Evolutionary conservation across 2,113 vertebrate species (phyloP), one percentile per base, ranked within the genome.

Genomic region (Mustelus asterias): DNA sequence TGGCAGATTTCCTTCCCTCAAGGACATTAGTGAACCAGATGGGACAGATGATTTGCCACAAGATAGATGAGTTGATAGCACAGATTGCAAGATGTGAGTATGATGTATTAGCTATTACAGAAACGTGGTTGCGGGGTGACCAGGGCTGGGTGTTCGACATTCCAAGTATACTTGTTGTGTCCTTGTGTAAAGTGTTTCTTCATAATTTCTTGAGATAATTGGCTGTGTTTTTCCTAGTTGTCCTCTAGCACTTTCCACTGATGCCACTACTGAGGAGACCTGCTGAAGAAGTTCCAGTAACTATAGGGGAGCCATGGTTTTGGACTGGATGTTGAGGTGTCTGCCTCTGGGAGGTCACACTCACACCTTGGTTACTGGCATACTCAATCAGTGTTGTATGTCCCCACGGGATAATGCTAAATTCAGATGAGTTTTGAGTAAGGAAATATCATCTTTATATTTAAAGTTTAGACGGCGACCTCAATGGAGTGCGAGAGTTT

Each of bases 391-490:
- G 4, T 58, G 33, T 58, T 37, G 4, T 20, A 16, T 92, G 58
- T 20, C 20, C 16, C 24, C 33, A n/a, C 29, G 11, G 24, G 33
- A 80, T 80, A 13, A 3, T 80, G 33, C 33, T 11, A 83, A 83
- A 83, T 37, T 83, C 78, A 41, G n/a, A 98, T 98, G 98, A 98
- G 98, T 98, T 99, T 97, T 99, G 99, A 98, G 98, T 99, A 99
- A 99, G 99, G 99, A 99, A 99, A 98, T 98, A 98, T 99, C 98
- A 98, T 98, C 98, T 98, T 98, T 98, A 98, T 97, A 97, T 97
- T 94, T 96, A 1, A 85, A 37, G 10, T 76, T 33, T 33, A 7
- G 5, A 10, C 24, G 6, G 60, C 60, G 1, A 63, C 60, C 13
- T 9, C 60, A 63, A 13, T 13, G 13, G 8, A 63, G 8, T 63